Base-by-base conservation (phyloP, 1,140 invertebrate species). In the Thaumetopoea pityocampa region DNA sequence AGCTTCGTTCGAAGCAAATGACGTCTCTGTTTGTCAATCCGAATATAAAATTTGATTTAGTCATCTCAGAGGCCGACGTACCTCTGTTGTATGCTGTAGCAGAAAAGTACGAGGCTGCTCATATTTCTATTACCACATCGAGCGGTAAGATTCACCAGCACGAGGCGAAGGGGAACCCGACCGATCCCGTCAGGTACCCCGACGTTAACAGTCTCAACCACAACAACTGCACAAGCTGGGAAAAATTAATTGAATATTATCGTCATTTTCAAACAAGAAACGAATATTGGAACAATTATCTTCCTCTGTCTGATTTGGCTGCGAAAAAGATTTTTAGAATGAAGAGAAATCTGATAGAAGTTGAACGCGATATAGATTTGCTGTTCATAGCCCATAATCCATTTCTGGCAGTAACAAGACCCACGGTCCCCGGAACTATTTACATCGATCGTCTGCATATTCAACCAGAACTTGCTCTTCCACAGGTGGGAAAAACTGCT, bases 371-470 rank as follows among this genome's bases (percentile, higher is more conserved):
- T 41, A 81, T 84, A 11, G 77, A 84, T 46, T 51, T 84, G 41
- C 36, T 84, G 16, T 67, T 84, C 10, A 49, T 84, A 12, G 63
- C 69, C 15, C 53, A 42, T 16, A 66, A 72, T 76, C 56, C 70
- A 26, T 28, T 57, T 36, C 51, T 83, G 46, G 67, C 70, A 60
- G 56, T 72, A 46, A 68, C 85, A 67, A 54, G 71, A 59, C 58
- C 77, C 12, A 61, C 52, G 6, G 54, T 81, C 3, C 87, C 87
- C 4, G 82, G 78, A 28, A 82, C 87, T 53, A 58, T 84, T 14
- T 85, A 87, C 52, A 80, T 86, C 15, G 88, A 88, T 46, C 81
- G 87, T 7, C 66, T 88, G 59, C 87, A 89, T 40, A 70, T 89
- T 4, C 78, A 62, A 32, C 71, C 79, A 20, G 70, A 77, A 7